Percentiles rank a stretch among this genome's conserved stretches.
Conservation (phyloP, 2,113 vertebrate genomes). For the Sorex araneus region DNA sequence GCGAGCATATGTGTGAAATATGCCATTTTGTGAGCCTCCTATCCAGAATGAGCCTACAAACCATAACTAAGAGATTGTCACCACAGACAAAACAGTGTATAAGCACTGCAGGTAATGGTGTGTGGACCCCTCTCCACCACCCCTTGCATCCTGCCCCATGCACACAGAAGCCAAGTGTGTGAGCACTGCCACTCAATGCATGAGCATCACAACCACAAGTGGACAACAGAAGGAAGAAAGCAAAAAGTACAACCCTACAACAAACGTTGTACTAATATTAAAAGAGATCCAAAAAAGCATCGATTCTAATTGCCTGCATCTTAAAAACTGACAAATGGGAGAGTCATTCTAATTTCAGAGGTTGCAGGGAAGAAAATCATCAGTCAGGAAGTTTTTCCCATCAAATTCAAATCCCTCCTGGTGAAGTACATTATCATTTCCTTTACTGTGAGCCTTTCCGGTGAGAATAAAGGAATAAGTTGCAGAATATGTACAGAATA, state of each 20-base stretch:
- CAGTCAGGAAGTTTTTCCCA: conserved; percentile 73
- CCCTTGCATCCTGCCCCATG: too few species aligned
- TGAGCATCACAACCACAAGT: too few species aligned
- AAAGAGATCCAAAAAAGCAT: conserved; percentile 29
- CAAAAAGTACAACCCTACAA: not conserved
- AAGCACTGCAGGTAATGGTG: too few species aligned
- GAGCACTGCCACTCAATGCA: too few species aligned
- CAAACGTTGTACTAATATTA: not conserved
- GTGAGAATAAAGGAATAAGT: not conserved
- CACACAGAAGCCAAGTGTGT: too few species aligned
- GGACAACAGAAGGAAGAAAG: too few species aligned
- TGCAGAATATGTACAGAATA: not conserved
- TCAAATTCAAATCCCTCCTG: conserved; percentile 70
- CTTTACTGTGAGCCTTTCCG: conserved; percentile 7
- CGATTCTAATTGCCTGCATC: conserved; percentile 2
- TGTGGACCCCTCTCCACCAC: too few species aligned
- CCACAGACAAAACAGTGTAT: too few species aligned
- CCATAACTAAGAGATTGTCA: too few species aligned
- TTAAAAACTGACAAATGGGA: conserved; percentile 43
- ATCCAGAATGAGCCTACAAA: too few species aligned
- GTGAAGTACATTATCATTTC: conserved; percentile 61
- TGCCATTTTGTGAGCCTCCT: too few species aligned
- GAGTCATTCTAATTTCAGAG: conserved; percentile 75
- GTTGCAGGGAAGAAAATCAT: conserved; percentile 68
- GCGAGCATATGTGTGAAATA: too few species aligned